These are phyloP conservation scores for Campylomormyrus tamandua DNA, from an alignment of 2,113 vertebrate genomes.

Conservation along the genomic window DNA sequence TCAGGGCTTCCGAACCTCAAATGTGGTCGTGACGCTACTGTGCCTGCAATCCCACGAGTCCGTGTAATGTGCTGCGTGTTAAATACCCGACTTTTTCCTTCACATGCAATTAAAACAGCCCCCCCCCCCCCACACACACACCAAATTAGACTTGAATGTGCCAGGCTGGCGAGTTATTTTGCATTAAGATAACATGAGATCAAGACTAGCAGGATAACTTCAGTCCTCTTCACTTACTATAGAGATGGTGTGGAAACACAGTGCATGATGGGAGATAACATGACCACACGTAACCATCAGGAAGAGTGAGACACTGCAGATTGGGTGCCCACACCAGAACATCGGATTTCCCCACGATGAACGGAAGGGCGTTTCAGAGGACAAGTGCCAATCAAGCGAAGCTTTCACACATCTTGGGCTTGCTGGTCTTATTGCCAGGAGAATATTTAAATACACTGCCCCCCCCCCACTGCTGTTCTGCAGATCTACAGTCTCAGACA, in stretches of 20 bases:
- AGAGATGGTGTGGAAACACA: neutral
- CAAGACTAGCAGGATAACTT: neutral
- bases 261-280: neutral
- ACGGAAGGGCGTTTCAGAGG: neutral
- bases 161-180: neutral
- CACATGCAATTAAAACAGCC: neutral
- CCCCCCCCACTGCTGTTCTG: neutral
- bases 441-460: neutral
- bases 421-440: neutral
- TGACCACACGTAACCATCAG: neutral
- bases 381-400: neutral
- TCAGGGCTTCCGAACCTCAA: neutral
- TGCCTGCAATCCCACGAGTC: neutral
- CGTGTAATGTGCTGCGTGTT: neutral
- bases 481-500: neutral
- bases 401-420: neutral
- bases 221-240: neutral
- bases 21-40: neutral
- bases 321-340: neutral
- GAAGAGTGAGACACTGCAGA: neutral
- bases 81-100: neutral
- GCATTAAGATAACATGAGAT: neutral
- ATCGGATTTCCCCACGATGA: neutral
- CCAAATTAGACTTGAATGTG: too few relatives aligned
- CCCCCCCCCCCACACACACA: too few relatives aligned